Base-by-base conservation (phyloP, 2,113 vertebrate genomes). In the Triplophysa siluroides region DNA sequence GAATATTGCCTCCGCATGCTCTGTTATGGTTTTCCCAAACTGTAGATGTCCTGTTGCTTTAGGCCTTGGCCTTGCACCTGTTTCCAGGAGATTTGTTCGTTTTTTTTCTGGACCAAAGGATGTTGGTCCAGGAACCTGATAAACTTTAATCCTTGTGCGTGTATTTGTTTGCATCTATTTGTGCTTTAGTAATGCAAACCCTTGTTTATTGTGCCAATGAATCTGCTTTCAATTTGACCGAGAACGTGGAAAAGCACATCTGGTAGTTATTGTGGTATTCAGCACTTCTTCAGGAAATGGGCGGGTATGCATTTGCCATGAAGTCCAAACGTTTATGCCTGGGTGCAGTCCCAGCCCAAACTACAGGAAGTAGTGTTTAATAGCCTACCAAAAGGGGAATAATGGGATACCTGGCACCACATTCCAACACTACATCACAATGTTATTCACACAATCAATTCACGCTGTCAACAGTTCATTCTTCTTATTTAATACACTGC, bases 251-350 rank as follows among this genome's bases (percentile, higher is more conserved):
- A 72, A 72, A 78, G 62, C 93, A 93, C 95, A 95, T 95, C 92
- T 95, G 95, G 92, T 91, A 94, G 88, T 86, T 88, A 94, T 95
- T 94, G 91, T 89, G 90, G 86, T 85, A 89, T 87, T 83, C 79
- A 89, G 91, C 84, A 84, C 86, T 89, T 89, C 90, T 90, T 85
- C 86, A 93, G 92, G 90, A 95, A 93, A 87, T 83, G 86, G 87
- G 88, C 89, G 88, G 87, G 85, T 85, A 92, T 92, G 88, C 87
- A 43, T 82, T 67, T 78, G 38, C 63, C 66, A 86, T 90, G 83
- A 88, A 90, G 81, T 81, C 86, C 86, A 89, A 74, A 88, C 83
- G 67, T 83, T 79, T 82, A 83, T 76, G 72, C 89, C 91, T 92
- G 70, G 90, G 91, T 91, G 88, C 89, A 87, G 89, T 63, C 8